Base-by-base conservation (phyloP, 1,140 invertebrate genomes). In the Hermetia illucens region DNA sequence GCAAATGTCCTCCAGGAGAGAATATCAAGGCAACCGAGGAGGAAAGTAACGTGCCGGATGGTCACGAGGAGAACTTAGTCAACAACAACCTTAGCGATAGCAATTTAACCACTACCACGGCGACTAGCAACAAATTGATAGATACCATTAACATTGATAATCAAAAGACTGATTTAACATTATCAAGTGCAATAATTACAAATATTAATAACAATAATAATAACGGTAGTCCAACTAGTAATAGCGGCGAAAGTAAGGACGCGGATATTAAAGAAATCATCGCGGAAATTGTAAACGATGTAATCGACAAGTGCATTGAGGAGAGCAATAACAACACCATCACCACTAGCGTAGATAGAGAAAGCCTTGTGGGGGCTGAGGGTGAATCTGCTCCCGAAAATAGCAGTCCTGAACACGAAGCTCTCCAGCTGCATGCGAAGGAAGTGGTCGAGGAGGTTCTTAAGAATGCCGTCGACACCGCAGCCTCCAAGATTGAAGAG, bases 81-180 rank as follows among this genome's bases (percentile, higher is more conserved):
- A 16, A 38, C 24, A 19, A 18, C 5, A 21, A 19, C 29, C 8
- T 3, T 38, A 39, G 20, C 21, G 6, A 37, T 20, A 13, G 15
- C 15, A 21, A 9, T 6, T 35, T 22, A 27, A 42, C 39, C 31
- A 27, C 34, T 1, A 44, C 31, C 38, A 10, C 31, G 40, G 38
- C 30, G 34, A 31, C 10, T 24, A 13, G 34, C 16, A 10, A 13
- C 29, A 25, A 22, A 25, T 36, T 24, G 31, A n/a, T 17, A 17
- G 21, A 30, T 21, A 13, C 6, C 10, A 15, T 25, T 13, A 12
- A 10, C 12, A 17, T 36, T 30, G 39, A 41, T 21, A 51, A 39
- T 29, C 40, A 39, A 58, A 58, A 40, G 52, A 53, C 40, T 41
- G 39, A 40, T 27, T 27, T 40, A 40, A 12, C 16, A 33, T 27